Evolutionary conservation across 1,140 invertebrate genomes (phyloP), one percentile per base, ranked within the genome.

Genomic region (Heliconius himera): DNA sequence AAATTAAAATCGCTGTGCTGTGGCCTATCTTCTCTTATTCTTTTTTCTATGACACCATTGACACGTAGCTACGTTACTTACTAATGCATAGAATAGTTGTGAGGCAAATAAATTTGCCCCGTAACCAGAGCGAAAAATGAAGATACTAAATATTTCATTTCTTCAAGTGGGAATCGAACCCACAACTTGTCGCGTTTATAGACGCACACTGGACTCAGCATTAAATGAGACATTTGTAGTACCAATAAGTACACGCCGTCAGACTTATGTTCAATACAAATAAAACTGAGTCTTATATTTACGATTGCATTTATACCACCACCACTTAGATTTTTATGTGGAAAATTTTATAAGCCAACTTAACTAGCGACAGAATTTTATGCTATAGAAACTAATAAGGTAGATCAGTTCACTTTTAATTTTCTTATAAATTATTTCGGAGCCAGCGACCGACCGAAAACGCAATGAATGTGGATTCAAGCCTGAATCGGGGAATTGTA

Each of bases 321-420:
- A 66, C 60, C 60, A 66, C 60, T 66, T 26, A 66, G 22, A 66
- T 26, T 66, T 66, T 66, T 66, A 66, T 66, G 60, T 26, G 60
- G 60, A n/a, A 66, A 26, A 66, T 66, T 66, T 66, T 66, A 66
- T 66, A 66, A 66, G 60, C 26, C 3, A 26, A 66, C 3, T 66
- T 66, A 66, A 26, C 60, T 29, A 66, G 60, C 9, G 26, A 66
- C 16, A 66, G 26, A 56, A 56, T 26, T 66, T 26, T 26, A 66
- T 22, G 22, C 60, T 13, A 56, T 56, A 66, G 22, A 66, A 66
- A 16, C 22, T 66, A 66, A 66, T 66, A 66, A 29, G 60, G 22
- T 56, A 56, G n/a, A 5, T 16, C 22, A n/a, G 29, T 29, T 66
- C 8, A 5, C 8, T 56, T 66, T 66, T n/a, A 60, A 11, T 8